Percentiles rank a stretch among this genome's conserved stretches.
Evolutionary conservation across 2,797 vertebrate genomes (phyloP).

Genomic region (Falco biarmicus): DNA sequence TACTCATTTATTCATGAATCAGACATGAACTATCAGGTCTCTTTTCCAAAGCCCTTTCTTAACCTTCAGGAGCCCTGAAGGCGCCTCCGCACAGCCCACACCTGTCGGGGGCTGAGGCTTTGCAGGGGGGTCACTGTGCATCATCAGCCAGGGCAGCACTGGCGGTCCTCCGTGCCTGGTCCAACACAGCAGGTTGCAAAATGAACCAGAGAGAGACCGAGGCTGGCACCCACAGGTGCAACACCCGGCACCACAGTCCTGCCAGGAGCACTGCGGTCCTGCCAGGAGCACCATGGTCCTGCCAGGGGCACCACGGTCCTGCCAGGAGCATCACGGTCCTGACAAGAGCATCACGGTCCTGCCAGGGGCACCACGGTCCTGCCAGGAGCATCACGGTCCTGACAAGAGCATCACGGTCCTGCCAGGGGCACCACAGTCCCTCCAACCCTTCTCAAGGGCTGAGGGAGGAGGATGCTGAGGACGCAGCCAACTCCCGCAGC

Average conservation of each 20-base stretch:
- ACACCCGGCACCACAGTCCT: accelerated
- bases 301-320: not conserved
- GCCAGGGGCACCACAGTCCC: accelerated
- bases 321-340: not conserved
- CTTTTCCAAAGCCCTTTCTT: not conserved
- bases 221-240: accelerated
- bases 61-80: not conserved
- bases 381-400: not conserved
- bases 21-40: not conserved
- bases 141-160: accelerated
- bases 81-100: not conserved
- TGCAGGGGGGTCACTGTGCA: not conserved
- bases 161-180: accelerated
- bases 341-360: accelerated
- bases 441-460: not conserved
- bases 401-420: not conserved
- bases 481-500: not conserved
- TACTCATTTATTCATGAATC: not conserved
- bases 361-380: not conserved
- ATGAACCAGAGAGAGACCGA: not conserved
- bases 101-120: not conserved
- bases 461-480: not conserved
- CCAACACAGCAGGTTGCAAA: not conserved
- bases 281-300: too few relatives aligned
- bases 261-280: not conserved